Conservation (phyloP, 2,888 invertebrate genomes). For the Caenorhabditis afra region DNA sequence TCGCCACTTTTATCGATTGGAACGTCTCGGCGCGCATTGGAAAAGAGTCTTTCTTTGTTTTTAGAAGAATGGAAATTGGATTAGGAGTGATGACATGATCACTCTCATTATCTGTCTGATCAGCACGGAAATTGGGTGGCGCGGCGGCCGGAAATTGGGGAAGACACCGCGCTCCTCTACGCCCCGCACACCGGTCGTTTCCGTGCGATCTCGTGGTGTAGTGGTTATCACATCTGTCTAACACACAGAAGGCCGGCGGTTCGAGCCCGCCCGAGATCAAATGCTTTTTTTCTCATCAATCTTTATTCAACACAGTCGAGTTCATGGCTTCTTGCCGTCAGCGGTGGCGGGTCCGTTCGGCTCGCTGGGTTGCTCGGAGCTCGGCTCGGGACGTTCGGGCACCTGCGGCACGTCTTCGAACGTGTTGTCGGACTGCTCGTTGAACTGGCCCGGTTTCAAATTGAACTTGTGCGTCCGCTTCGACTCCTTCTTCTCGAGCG, state of each 20-base stretch:
- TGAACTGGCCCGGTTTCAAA: neutral
- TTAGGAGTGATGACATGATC: too few species aligned
- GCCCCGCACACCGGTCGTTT: too few species aligned
- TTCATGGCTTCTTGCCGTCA: too few species aligned
- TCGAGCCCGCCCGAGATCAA: constrained; percentile 79
- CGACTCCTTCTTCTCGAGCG: neutral
- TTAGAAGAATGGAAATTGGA: neutral
- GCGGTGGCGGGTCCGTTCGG: too few species aligned
- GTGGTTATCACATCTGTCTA: constrained; percentile 80
- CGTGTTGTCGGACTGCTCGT: neutral
- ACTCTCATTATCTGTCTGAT: too few species aligned
- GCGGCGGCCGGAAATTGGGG: too few species aligned
- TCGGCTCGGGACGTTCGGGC: neutral
- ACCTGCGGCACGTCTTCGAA: neutral
- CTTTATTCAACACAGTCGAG: constrained; percentile 20
- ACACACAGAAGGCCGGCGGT: constrained; percentile 79
- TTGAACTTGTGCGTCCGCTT: neutral
- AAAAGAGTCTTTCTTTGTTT: too few species aligned
- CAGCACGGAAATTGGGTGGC: too few species aligned
- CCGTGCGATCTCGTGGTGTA: constrained; percentile 73
- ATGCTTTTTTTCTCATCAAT: constrained; percentile 1
- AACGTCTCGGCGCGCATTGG: neutral
- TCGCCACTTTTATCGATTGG: constrained; percentile 6
- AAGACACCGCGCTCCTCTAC: neutral
- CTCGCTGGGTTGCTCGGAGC: too few species aligned